These are phyloP conservation scores for Megaceryle alcyon DNA, from an alignment of 2,797 vertebrate species.

Conservation along the genomic window DNA sequence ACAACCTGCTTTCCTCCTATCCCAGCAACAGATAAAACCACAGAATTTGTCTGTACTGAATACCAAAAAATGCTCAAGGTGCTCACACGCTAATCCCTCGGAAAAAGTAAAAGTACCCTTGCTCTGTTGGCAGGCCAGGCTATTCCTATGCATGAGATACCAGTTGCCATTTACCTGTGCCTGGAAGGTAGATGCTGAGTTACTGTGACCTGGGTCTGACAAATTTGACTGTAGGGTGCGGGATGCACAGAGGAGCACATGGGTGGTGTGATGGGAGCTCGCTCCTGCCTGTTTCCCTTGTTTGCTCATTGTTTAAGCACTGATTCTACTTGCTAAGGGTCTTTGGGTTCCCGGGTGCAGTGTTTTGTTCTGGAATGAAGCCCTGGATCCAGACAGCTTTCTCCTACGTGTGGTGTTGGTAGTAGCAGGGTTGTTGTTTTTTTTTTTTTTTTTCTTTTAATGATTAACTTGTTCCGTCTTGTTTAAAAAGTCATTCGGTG, in stretches of 20 bases:
- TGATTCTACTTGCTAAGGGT: not conserved
- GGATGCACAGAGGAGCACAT: not conserved
- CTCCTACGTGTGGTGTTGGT: not conserved
- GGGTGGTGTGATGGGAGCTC: not conserved
- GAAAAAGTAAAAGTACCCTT: not conserved
- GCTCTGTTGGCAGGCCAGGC: not conserved
- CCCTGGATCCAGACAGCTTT: not conserved
- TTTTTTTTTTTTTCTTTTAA: not conserved
- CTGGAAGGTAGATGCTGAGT: not conserved
- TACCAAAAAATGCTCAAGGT: not conserved
- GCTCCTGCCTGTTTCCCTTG: not conserved
- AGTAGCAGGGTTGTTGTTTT: no score
- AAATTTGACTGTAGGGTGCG: not conserved
- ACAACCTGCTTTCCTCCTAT: not conserved
- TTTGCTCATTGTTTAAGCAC: not conserved
- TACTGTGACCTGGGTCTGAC: not conserved
- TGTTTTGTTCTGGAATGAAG: not conserved
- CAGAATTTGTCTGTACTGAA: not conserved
- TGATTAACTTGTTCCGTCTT: not conserved
- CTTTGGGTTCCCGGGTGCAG: not conserved
- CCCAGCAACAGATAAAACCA: not conserved
- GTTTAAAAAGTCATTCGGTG: not conserved
- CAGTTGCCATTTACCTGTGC: not conserved
- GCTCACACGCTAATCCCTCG: not conserved
- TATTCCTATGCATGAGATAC: not conserved